Conservation (phyloP, 2,113 vertebrate genomes). For the Clupea harengus region DNA sequence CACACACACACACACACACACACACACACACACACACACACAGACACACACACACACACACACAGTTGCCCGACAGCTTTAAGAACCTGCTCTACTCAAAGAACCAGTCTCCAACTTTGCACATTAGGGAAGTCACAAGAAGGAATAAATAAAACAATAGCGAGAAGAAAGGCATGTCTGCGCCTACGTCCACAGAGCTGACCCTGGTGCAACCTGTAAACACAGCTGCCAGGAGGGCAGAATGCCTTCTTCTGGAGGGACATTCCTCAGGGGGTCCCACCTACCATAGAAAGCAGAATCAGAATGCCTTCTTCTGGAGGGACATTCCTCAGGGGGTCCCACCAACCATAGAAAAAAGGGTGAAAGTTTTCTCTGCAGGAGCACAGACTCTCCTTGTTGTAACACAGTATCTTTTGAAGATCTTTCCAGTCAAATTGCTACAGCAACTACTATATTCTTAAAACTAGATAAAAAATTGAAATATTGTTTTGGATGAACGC, state of each 20-base stretch:
- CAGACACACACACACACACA: not conserved
- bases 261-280: slow-evolving; percentile 1
- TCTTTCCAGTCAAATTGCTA: not conserved
- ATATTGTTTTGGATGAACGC: not conserved
- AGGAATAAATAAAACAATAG: not conserved
- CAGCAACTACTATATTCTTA: too few relatives aligned
- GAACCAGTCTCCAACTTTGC: not conserved
- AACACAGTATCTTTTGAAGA: not conserved
- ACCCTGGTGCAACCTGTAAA: not conserved
- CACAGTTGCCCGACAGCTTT: not conserved
- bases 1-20: too few relatives aligned
- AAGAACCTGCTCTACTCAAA: slow-evolving; percentile 6
- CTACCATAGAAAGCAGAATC: not conserved
- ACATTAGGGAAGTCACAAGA: not conserved
- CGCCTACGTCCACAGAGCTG: not conserved
- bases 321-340: not conserved
- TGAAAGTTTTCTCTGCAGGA: not conserved
- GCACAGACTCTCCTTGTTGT: not conserved
- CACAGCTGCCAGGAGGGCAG: slow-evolving; percentile 1
- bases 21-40: not conserved
- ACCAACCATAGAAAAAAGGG: not conserved
- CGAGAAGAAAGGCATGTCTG: not conserved
- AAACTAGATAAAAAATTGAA: not conserved
- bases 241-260: not conserved
- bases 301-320: not conserved